phyloP scores from a whole-genome alignment of 2,888 invertebrate genomes.

The Meghimatium bilineatum region DNA sequence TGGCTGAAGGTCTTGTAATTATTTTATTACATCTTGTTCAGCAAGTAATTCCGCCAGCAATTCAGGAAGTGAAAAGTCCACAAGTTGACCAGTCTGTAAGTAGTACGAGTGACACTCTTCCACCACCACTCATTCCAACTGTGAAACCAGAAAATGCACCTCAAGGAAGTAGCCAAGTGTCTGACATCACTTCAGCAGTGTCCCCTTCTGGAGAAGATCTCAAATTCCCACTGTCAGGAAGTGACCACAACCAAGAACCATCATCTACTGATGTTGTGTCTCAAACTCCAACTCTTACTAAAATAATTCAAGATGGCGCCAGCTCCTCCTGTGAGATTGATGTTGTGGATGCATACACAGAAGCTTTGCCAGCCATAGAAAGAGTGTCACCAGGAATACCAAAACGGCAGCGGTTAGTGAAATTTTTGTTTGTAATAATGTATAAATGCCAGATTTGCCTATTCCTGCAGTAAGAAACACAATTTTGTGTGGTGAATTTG shows the following conservation, averaged over 20 bases:
- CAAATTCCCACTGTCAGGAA: constrained; percentile 16
- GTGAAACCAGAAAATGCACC: constrained; percentile 5
- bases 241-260: constrained; percentile 45
- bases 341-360: constrained; percentile 12
- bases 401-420: constrained; percentile 34
- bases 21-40: not conserved
- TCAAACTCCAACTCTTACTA: constrained; percentile 15
- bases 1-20: no score
- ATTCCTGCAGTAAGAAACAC: not conserved
- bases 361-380: not conserved
- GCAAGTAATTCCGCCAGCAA: constrained; percentile 23
- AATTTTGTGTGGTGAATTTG: not conserved
- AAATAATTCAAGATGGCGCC: constrained; percentile 26
- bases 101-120: constrained; percentile 48
- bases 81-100: constrained; percentile 49
- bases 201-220: constrained; percentile 36
- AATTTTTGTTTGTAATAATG: not conserved
- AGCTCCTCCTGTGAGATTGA: constrained; percentile 40
- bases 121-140: constrained; percentile 23
- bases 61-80: constrained; percentile 45
- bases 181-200: constrained; percentile 43
- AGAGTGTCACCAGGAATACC: constrained; percentile 8
- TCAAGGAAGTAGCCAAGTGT: constrained; percentile 19
- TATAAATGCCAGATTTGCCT: not conserved
- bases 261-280: constrained; percentile 35